Percentiles rank a stretch among this genome's conserved stretches.
Conservation (phyloP, 2,113 vertebrate species). For the Coptodon rendalli region DNA sequence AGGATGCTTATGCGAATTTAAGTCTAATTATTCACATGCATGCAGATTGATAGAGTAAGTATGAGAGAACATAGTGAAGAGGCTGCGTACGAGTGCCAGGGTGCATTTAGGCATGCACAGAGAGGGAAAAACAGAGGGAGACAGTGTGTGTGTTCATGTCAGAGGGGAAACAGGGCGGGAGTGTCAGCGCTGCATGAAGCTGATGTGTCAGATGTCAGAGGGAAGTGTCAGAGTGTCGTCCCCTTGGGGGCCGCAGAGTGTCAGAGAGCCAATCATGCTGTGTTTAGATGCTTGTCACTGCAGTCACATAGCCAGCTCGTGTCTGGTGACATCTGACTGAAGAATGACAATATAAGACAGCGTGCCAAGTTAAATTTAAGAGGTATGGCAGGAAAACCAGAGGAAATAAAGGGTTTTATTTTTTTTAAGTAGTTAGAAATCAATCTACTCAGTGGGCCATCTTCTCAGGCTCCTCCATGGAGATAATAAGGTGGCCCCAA, state of each 20-base stretch:
- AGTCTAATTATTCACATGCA: not conserved
- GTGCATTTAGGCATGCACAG: not conserved
- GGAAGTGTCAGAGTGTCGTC: slow-evolving; percentile 35
- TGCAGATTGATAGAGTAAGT: not conserved
- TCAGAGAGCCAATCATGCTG: slow-evolving; percentile 27
- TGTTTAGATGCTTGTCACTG: slow-evolving; percentile 39
- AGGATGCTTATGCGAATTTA: not conserved
- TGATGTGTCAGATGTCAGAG: slow-evolving; percentile 55
- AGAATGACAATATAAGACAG: no score
- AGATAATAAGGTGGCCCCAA: not conserved
- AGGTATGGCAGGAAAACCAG: not conserved
- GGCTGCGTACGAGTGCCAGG: not conserved
- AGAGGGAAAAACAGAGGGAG: not conserved
- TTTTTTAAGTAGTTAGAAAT: not conserved
- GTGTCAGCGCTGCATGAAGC: slow-evolving; percentile 38
- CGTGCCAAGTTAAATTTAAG: not conserved
- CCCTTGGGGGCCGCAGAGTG: not conserved
- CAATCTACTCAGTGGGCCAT: not conserved
- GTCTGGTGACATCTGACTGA: slow-evolving; percentile 11
- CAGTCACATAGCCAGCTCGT: not conserved
- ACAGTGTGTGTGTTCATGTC: not conserved
- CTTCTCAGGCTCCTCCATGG: not conserved
- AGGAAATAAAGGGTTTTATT: not conserved
- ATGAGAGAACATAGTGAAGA: not conserved
- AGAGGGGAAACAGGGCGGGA: slow-evolving; percentile 8